Evolutionary conservation across 2,797 vertebrate species (phyloP), one percentile per base, ranked within the genome.

Genomic region (Martes flavigula): DNA sequence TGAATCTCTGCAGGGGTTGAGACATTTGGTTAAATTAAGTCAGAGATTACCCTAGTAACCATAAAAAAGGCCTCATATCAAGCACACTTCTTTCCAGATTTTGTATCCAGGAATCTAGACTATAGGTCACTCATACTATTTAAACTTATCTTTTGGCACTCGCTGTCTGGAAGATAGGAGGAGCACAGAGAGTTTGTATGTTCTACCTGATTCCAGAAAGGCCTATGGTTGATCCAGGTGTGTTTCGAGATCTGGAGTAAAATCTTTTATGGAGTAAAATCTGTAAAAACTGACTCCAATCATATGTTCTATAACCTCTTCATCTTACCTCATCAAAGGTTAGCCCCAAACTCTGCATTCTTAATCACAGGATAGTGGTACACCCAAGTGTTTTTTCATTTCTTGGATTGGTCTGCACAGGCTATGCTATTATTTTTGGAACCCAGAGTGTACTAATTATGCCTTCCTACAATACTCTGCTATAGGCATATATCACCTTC

Each of bases 241-340:
- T 85, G 40, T 86, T 90, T 94, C 72, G 81, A 83, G 64, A 93
- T 75, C 60, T 75, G 23, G 18, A 27, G 40, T 93, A 79, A 96
- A 95, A 96, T 54, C 51, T 54, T 54, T 54, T 54, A 54, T 54
- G 51, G 51, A 54, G 51, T 54, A 54, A 54, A 54, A 54, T 18
- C 51, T 0, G 17, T 51, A 35, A 95, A 94, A 86, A 40, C 70
- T 35, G 79, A 25, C 87, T 94, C 56, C 75, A 90, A 79, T 91
- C 90, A 93, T 93, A 85, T 46, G n/a, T 20, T 86, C 2, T 68
- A 23, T 51, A 58, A 38, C 18, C 7, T 86, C 81, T 92, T 96
- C 84, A 83, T 97, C 93, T 93, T 64, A 60, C 66, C 82, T 96
- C 92, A 97, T 97, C 91, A 94, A 97, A 97, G 94, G 73, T 87